phyloP scores from a whole-genome alignment of 92 coral and sea anemone species.

The Zoanthus solanderi region DNA sequence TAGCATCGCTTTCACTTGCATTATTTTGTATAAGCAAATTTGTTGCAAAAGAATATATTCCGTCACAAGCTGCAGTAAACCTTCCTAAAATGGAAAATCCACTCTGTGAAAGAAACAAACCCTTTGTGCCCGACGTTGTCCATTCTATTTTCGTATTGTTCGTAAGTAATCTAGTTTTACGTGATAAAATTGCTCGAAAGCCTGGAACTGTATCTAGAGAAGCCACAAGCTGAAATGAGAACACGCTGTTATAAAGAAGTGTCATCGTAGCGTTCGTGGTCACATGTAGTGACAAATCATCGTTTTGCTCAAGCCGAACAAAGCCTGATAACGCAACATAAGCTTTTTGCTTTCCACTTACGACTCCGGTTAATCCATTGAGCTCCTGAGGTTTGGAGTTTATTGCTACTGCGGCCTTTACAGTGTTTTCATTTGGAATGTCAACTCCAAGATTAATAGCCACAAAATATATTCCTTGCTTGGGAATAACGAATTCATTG shows the following conservation, averaged over 20 bases:
- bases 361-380: conserved; percentile 23
- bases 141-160: conserved; percentile 4
- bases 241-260: background rate
- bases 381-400: conserved; percentile 36
- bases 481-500: conserved; percentile 5
- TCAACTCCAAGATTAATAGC: conserved; percentile 29
- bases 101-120: conserved; percentile 20
- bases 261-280: background rate
- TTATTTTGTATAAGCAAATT: conserved; percentile 24
- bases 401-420: conserved; percentile 11
- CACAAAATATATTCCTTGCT: conserved; percentile 28
- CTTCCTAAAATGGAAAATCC: conserved; percentile 34
- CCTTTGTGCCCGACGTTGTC: conserved; percentile 25
- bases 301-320: conserved; percentile 21
- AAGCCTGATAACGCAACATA: conserved; percentile 25
- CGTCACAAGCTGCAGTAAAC: conserved; percentile 16
- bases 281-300: conserved; percentile 3
- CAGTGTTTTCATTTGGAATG: conserved; percentile 4
- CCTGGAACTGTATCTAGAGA: conserved; percentile 27
- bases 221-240: conserved; percentile 23
- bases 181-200: conserved; percentile 22
- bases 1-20: background rate
- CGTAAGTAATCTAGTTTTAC: background rate
- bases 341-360: conserved; percentile 7
- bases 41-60: conserved; percentile 31